Evolutionary conservation across 2,888 invertebrate species (phyloP), one percentile per base, ranked within the genome.

Genomic region (Thera britannica): DNA sequence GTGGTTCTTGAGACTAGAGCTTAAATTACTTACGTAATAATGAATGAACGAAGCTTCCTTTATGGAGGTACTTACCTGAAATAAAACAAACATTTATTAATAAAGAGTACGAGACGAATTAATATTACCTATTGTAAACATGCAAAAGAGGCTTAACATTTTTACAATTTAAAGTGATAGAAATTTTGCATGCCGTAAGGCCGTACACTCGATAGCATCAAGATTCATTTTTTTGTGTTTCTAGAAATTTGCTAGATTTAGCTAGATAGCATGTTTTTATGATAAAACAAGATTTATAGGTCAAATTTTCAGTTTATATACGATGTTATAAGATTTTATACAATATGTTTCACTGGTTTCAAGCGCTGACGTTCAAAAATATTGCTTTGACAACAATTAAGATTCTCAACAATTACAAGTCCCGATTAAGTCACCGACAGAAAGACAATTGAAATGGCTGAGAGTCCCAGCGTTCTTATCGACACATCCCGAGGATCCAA

Each of bases 401-500:
- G 67, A 63, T 69, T 70, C 70, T 62, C 49, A 60, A 67, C 73
- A 72, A 72, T 75, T 73, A 73, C 69, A 73, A 72, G 70, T 66
- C 51, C 65, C 72, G 73, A 73, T 73, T 73, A 73, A 73, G 75
- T 71, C 67, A 73, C 71, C 68, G 74, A 70, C 68, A 72, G 69
- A 60, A 73, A 73, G 65, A 66, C 68, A 70, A 64, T 62, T 65
- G 58, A 67, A 62, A 70, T 69, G 64, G 60, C 64, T 55, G 55
- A 38, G 58, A 73, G 73, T 79, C 71, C 75, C 78, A 72, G 84
- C 85, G 86, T 87, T 82, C 86, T 84, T 76, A 82, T 86, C 87
- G 84, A 89, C 90, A 88, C 88, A 83, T 87, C 80, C 79, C 55
- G 75, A 81, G 82, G 84, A 83, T 86, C 83, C 86, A 77, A 77